Percentiles rank a stretch among this genome's conserved stretches.
Evolutionary conservation across 2,888 invertebrate genomes (phyloP).

Genomic region (Acronicta leporina): DNA sequence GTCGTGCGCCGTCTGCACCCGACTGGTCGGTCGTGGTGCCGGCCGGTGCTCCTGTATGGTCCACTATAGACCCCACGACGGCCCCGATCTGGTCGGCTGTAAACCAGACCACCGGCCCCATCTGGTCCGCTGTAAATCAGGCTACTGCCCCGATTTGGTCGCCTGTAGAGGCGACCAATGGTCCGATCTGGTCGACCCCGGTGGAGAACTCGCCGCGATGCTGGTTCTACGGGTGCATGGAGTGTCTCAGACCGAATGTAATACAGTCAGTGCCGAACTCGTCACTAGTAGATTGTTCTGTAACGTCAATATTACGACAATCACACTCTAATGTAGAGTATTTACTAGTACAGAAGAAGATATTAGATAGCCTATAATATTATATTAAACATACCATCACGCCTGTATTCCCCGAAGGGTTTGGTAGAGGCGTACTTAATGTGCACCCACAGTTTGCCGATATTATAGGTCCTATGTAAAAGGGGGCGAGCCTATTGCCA

Average conservation of each 20-base stretch:
- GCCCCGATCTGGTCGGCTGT: background rate
- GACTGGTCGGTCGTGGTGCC: conserved; percentile 6
- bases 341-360: background rate
- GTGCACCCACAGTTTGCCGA: no score
- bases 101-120: background rate
- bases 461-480: no score
- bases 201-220: conserved; percentile 33
- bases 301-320: background rate
- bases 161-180: background rate
- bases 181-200: conserved; percentile 1
- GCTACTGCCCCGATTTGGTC: background rate
- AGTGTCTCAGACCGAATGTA: conserved; percentile 66
- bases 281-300: conserved; percentile 20
- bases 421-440: no score
- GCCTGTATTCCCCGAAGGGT: no score
- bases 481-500: no score
- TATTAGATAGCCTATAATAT: no score
- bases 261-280: conserved; percentile 71
- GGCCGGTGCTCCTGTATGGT: background rate
- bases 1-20: conserved; percentile 17
- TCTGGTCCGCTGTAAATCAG: background rate
- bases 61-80: background rate
- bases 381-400: no score
- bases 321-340: background rate
- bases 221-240: conserved; percentile 60